A percentile compares a stretch with the other conserved stretches of the same genome.
phyloP scores from a whole-genome alignment of 2,113 vertebrate species.

The Tyrannus savana region DNA sequence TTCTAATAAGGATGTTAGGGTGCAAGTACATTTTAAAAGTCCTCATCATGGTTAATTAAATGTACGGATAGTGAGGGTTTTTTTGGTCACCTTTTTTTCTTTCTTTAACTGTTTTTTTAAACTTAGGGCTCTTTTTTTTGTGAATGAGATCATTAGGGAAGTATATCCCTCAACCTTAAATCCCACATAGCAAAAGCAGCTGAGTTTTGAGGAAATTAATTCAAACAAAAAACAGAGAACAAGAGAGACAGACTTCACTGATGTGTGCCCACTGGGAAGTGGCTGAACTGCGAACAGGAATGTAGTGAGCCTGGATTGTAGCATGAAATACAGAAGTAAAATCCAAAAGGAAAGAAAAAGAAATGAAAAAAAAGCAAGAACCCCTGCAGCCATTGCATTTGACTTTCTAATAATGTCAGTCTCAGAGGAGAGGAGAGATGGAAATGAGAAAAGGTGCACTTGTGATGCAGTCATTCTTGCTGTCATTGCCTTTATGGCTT shows the following conservation, averaged over 20 bases:
- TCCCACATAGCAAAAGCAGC: background rate
- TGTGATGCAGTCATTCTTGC: slow-evolving; percentile 57
- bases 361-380: background rate
- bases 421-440: slow-evolving; percentile 22
- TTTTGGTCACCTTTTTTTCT: background rate
- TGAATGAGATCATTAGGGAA: background rate
- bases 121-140: background rate
- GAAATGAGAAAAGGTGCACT: slow-evolving; percentile 47
- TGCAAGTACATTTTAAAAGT: background rate
- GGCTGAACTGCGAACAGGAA: background rate
- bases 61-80: background rate
- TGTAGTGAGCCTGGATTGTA: background rate
- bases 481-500: slow-evolving; percentile 52
- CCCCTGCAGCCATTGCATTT: background rate
- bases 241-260: background rate
- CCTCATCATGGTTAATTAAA: background rate
- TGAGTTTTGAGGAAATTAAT: background rate
- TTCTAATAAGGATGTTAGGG: background rate
- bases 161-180: background rate
- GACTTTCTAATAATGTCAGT: slow-evolving; percentile 58
- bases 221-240: background rate
- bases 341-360: background rate
- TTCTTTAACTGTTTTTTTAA: background rate
- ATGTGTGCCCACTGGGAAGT: background rate
- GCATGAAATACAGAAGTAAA: background rate